Evolutionary conservation across 2,113 vertebrate species (phyloP), one percentile per base, ranked within the genome.

Genomic region (Clinocottus analis): DNA sequence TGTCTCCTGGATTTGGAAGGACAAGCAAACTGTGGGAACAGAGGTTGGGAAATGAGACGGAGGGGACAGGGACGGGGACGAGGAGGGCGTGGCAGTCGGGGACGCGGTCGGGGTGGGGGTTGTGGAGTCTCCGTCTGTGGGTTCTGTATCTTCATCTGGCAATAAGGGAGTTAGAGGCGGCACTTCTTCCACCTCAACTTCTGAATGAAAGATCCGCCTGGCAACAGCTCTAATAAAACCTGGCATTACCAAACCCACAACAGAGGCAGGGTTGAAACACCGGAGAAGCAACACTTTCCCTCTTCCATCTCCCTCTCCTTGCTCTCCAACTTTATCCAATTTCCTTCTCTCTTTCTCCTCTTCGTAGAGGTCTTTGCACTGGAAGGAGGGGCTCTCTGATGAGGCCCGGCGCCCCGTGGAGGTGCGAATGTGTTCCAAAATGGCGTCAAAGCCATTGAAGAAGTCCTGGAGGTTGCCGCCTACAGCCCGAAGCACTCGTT

Each of bases 391-490:
- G 55, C 97, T 97, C 93, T 99, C 97, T 29, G 96, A 91, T 16
- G 96, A 96, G 77, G 95, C 97, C 56, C 96, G 96, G 80, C 95
- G 97, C 83, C 97, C 98, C 31, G 97, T 97, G 66, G 98, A 99
- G 91, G 97, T 97, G 91, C 97, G 96, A 91, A 97, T 97, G 87
- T 98, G 97, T 90, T 99, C 98, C 92, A 99, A 94, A 87, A 99
- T 95, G 86, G 98, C 97, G 60, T 99, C 97, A 41, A 99, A 99
- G 87, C 98, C 97, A 73, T 99, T 99, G 90, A 99, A 99, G 91
- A 99, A 99, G 92, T 99, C 98, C 93, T 98, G 97, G 89, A 99
- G 93, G 14, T 96, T 99, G 49, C 97, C 95, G 7, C 97, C 98
- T 3, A 99, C 96, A 27, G 98, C 97, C 61, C 97, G 95, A 68